Evolutionary conservation across 2,113 vertebrate genomes (phyloP).

Genomic region (Malurus elegans): DNA sequence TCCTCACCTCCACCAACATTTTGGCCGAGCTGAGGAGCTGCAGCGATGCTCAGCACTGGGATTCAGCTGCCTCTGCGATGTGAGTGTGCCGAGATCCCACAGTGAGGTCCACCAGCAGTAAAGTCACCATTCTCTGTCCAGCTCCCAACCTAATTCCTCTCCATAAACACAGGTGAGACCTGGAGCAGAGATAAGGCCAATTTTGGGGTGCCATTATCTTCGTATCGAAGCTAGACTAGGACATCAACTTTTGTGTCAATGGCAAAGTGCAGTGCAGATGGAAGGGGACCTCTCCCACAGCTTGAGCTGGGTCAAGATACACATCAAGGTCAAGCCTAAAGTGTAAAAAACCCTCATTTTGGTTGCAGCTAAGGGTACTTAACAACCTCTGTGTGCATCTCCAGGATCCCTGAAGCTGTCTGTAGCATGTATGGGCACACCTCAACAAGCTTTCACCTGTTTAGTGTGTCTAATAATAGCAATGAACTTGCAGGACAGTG

Average conservation of each 20-base stretch:
- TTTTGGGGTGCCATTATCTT: background rate
- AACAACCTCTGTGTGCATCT: background rate
- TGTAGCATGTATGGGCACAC: background rate
- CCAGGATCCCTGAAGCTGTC: background rate
- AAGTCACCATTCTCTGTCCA: background rate
- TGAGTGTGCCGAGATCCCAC: rapidly evolving
- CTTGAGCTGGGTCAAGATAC: background rate
- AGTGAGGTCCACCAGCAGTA: background rate
- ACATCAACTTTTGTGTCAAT: background rate
- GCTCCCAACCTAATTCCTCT: background rate
- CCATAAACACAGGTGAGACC: background rate
- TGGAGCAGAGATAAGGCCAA: background rate
- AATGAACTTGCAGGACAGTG: background rate
- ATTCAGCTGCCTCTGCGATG: rapidly evolving
- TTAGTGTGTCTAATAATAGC: conserved; percentile 16
- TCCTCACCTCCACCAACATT: background rate
- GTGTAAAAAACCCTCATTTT: background rate
- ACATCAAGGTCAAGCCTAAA: background rate
- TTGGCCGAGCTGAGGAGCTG: background rate
- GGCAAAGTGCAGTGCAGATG: background rate
- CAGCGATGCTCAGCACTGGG: rapidly evolving
- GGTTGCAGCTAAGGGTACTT: background rate
- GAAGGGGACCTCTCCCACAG: background rate
- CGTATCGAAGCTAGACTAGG: background rate
- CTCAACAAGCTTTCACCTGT: background rate